Conservation (phyloP, 2,113 vertebrate genomes). For the Fukomys damarensis region DNA sequence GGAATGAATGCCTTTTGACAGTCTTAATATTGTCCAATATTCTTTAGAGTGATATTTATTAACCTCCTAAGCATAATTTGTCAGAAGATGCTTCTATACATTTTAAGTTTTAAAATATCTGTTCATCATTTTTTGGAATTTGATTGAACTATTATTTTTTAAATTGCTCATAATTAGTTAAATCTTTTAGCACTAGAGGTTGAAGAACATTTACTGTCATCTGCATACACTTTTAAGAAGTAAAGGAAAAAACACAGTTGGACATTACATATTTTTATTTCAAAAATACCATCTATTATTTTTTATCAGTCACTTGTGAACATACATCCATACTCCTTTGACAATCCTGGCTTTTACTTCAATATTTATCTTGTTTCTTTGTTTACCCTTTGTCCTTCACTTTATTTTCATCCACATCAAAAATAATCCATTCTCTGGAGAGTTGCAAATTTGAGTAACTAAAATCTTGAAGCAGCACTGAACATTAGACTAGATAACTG, state of each 20-base stretch:
- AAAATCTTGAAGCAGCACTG: background rate
- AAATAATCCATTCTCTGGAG: background rate
- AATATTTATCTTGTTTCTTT: background rate
- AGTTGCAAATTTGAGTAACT: background rate
- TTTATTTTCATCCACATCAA: background rate
- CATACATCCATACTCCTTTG: background rate
- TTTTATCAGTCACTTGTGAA: background rate
- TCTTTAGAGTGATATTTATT: background rate
- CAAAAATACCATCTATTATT: background rate
- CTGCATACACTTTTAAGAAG: background rate
- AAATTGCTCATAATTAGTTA: constrained; percentile 21
- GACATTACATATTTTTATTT: background rate
- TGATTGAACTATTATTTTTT: background rate
- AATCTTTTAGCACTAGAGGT: background rate
- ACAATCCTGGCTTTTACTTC: background rate
- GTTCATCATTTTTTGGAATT: background rate
- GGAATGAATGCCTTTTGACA: background rate
- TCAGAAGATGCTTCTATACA: background rate
- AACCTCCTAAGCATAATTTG: background rate
- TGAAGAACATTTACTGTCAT: background rate
- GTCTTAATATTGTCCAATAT: background rate
- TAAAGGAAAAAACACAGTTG: background rate
- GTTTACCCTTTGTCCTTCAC: background rate
- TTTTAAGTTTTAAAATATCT: background rate
- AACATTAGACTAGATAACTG: background rate